Evolutionary conservation across 2,888 invertebrate species (phyloP).

Genomic region (Agrotis clavis): DNA sequence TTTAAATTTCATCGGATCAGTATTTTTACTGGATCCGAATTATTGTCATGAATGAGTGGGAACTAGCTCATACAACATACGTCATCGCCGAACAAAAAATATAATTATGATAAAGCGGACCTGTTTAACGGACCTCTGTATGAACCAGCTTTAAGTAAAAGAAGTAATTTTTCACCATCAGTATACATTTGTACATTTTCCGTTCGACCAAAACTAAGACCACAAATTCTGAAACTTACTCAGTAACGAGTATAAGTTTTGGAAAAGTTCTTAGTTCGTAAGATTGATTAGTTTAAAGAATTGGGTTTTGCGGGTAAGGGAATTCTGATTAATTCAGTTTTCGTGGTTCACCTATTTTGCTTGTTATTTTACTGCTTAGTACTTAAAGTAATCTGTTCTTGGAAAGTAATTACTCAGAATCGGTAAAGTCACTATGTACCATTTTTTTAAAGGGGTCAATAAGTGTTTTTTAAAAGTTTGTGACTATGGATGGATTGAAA

Average conservation of each 20-base stretch:
- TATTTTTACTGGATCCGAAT: too few species aligned
- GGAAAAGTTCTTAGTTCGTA: slow-evolving; percentile 40
- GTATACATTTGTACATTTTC: slow-evolving; percentile 47
- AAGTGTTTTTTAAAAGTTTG: too few species aligned
- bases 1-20: too few species aligned
- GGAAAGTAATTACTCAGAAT: neutral
- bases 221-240: slow-evolving; percentile 57
- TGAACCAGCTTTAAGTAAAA: neutral
- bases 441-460: too few species aligned
- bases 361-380: too few species aligned
- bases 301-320: slow-evolving; percentile 28
- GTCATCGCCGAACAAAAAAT: too few species aligned
- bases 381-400: neutral
- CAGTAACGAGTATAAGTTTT: slow-evolving; percentile 58
- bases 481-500: too few species aligned
- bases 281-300: slow-evolving; percentile 64
- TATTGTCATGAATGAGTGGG: too few species aligned
- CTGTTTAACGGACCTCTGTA: too few species aligned
- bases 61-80: too few species aligned
- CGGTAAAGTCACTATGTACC: too few species aligned
- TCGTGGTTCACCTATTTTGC: slow-evolving; percentile 2
- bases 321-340: slow-evolving; percentile 41
- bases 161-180: slow-evolving; percentile 47
- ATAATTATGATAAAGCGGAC: too few species aligned
- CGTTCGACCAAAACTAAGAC: slow-evolving; percentile 43